phyloP scores from a whole-genome alignment of 2,113 vertebrate genomes.

The Phyllostomus discolor region DNA sequence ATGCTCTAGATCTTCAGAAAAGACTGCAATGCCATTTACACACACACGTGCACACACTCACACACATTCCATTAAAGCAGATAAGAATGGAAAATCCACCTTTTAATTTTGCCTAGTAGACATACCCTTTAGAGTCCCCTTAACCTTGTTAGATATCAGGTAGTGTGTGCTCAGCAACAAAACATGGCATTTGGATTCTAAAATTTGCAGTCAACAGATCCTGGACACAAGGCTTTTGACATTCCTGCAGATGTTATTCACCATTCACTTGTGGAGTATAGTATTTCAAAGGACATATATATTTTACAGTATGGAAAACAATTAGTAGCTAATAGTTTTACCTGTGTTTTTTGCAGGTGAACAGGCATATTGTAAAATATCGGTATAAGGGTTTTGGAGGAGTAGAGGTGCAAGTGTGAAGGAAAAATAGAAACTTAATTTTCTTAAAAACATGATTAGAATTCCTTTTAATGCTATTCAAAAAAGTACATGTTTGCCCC shows the following conservation, averaged over 20 bases:
- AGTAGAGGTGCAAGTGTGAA: slow-evolving; percentile 30
- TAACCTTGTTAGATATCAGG: slow-evolving; percentile 30
- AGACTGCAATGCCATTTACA: not conserved
- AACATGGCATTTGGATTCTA: slow-evolving; percentile 39
- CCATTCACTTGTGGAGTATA: slow-evolving; percentile 61
- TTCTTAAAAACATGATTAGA: slow-evolving; percentile 47
- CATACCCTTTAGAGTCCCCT: not conserved
- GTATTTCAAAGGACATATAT: slow-evolving; percentile 59
- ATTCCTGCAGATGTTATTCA: slow-evolving; percentile 61
- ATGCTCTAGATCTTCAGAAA: not conserved
- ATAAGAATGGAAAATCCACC: not conserved
- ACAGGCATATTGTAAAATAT: slow-evolving; percentile 8
- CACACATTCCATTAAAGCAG: not conserved
- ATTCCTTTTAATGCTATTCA: not conserved
- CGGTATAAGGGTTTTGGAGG: slow-evolving; percentile 54
- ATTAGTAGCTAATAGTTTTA: slow-evolving; percentile 22
- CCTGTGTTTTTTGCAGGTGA: slow-evolving; percentile 45
- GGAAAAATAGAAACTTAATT: slow-evolving; percentile 60
- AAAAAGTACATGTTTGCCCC: slow-evolving; percentile 51
- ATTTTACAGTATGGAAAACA: slow-evolving; percentile 59
- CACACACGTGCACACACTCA: not conserved
- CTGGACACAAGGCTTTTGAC: slow-evolving; percentile 41
- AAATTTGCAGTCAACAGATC: slow-evolving; percentile 31
- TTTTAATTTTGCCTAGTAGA: not conserved
- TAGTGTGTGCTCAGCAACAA: slow-evolving; percentile 48